Evolutionary conservation across 2,888 invertebrate species (phyloP).

Genomic region (Odontothrips loti): DNA sequence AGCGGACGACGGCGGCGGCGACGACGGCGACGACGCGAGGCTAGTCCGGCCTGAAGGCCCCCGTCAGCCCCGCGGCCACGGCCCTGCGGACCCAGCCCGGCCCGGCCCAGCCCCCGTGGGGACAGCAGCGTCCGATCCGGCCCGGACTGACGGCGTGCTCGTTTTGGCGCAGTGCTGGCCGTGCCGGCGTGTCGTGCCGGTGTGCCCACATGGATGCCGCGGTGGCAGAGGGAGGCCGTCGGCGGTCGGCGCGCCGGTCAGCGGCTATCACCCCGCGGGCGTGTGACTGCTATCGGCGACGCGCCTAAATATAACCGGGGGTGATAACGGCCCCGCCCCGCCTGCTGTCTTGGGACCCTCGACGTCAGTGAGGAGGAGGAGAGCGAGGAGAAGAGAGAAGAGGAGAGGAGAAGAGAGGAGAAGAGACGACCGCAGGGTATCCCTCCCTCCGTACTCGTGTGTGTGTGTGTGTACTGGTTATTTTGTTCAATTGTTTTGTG

Average conservation of each 20-base stretch:
- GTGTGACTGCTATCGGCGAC: background rate
- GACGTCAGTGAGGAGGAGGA: too few relatives aligned
- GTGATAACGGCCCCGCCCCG: background rate
- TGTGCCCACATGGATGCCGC: background rate
- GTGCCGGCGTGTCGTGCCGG: background rate
- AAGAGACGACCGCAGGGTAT: too few relatives aligned
- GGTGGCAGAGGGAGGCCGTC: too few relatives aligned
- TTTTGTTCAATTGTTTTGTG: background rate
- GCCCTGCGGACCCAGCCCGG: background rate
- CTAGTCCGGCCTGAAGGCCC: background rate
- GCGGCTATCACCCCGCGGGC: background rate
- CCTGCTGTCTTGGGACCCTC: too few relatives aligned
- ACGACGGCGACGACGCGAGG: background rate
- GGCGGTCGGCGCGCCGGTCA: too few relatives aligned
- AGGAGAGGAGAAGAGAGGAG: too few relatives aligned
- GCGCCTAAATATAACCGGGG: conserved; percentile 13
- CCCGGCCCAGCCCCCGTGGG: background rate
- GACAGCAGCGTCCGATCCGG: background rate
- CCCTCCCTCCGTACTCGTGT: too few relatives aligned
- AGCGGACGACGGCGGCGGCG: background rate
- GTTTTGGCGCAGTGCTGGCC: background rate
- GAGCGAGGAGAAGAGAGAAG: too few relatives aligned
- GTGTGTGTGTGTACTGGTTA: too few relatives aligned
- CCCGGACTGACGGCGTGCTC: background rate
- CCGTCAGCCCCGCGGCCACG: background rate